A percentile compares a stretch with the other conserved stretches of the same genome.
Conservation (phyloP, 2,888 invertebrate species). For the Chromoteleia sp. region DNA sequence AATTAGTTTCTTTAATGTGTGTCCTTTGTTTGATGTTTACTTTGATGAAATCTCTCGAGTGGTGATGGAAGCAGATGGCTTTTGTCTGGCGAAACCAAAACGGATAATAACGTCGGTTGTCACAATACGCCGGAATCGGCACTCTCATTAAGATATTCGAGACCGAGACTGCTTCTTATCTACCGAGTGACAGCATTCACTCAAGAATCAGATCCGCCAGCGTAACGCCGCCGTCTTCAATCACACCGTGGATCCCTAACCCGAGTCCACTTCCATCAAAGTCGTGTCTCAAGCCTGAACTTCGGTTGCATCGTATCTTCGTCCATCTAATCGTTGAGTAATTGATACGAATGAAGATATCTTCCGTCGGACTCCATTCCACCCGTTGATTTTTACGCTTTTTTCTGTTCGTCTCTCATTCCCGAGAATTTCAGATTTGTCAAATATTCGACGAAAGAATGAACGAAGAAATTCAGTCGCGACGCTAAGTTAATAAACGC, state of each 20-base stretch:
- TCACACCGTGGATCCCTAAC: conserved; percentile 77
- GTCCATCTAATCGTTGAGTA: conserved; percentile 84
- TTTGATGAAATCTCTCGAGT: conserved; percentile 16
- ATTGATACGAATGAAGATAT: conserved; percentile 84
- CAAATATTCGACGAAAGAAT: conserved; percentile 15
- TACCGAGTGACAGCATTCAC: conserved; percentile 83
- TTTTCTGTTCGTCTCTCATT: conserved; percentile 11
- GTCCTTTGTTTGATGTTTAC: conserved; percentile 29
- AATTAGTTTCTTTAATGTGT: conserved; percentile 25
- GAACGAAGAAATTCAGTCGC: neutral
- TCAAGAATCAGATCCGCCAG: conserved; percentile 82
- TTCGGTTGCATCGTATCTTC: conserved; percentile 77
- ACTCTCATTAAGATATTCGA: conserved; percentile 84
- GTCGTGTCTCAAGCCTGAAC: conserved; percentile 72
- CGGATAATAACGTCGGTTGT: conserved; percentile 47
- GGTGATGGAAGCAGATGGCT: conserved; percentile 43
- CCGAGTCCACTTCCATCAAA: conserved; percentile 71
- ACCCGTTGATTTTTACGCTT: conserved; percentile 70
- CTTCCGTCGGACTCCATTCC: conserved; percentile 81
- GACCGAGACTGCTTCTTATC: conserved; percentile 79
- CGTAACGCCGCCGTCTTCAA: conserved; percentile 82
- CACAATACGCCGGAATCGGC: conserved; percentile 65
- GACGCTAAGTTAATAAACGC: conserved; percentile 37
- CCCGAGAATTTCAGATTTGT: conserved; percentile 8
- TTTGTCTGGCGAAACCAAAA: conserved; percentile 47